These are phyloP conservation scores for Diachasma alloeum DNA, from an alignment of 1,140 invertebrate species.

Conservation along the genomic window DNA sequence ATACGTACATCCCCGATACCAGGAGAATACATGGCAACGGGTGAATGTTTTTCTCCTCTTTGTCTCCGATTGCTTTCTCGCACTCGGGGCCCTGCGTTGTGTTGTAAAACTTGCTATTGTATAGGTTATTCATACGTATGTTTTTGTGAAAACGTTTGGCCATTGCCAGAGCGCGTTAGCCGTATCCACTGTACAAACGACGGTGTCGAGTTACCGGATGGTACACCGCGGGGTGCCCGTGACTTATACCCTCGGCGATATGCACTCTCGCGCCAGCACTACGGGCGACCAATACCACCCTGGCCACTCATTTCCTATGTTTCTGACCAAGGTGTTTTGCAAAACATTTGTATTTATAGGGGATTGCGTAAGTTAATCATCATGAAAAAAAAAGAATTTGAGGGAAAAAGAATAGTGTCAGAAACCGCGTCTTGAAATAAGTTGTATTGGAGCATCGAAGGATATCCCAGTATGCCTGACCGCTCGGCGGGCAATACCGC, in stretches of 20 bases:
- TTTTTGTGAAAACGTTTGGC: conserved; percentile 55
- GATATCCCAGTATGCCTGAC: too few relatives aligned
- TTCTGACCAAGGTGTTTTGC: conserved; percentile 56
- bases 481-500: too few relatives aligned
- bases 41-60: conserved; percentile 2
- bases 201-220: conserved; percentile 67
- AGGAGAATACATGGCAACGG: conserved; percentile 40
- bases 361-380: neutral
- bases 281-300: conserved; percentile 20
- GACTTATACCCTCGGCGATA: conserved; percentile 58
- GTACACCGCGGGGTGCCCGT: conserved; percentile 62
- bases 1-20: neutral
- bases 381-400: too few relatives aligned
- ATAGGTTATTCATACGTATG: conserved; percentile 59
- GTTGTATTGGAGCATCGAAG: too few relatives aligned
- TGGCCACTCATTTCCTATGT: conserved; percentile 1
- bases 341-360: conserved; percentile 56
- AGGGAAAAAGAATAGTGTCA: too few relatives aligned
- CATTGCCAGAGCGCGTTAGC: conserved; percentile 46
- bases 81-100: neutral
- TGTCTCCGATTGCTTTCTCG: neutral
- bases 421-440: too few relatives aligned
- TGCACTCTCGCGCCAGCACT: conserved; percentile 38
- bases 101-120: conserved; percentile 53
- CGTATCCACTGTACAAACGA: conserved; percentile 62